Evolutionary conservation across 2,797 vertebrate genomes (phyloP).

Genomic region (Fringilla coelebs): DNA sequence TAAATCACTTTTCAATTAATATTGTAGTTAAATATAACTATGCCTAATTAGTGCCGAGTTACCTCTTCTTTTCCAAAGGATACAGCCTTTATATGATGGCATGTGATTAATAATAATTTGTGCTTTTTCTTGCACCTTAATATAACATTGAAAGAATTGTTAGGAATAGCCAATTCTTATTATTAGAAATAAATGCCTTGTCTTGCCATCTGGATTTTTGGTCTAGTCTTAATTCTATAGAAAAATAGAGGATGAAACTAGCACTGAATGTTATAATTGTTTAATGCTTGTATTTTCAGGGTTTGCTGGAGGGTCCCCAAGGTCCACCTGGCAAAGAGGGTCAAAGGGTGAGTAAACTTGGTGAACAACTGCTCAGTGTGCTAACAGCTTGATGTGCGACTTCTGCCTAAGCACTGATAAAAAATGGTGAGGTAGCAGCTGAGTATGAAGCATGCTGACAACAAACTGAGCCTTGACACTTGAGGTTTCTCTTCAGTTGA

Average conservation of each 20-base stretch:
- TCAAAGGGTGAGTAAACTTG: slow-evolving; percentile 90
- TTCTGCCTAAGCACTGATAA: slow-evolving; percentile 46
- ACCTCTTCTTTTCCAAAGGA: not conserved
- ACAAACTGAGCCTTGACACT: slow-evolving; percentile 38
- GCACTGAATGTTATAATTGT: slow-evolving; percentile 15
- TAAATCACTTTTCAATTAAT: not conserved
- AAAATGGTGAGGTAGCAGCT: slow-evolving; percentile 57
- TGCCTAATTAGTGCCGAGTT: not conserved
- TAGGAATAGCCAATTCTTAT: not conserved
- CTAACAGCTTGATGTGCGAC: not conserved
- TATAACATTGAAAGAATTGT: not conserved
- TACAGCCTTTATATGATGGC: not conserved
- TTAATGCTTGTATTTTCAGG: slow-evolving; percentile 73
- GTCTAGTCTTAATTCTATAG: not conserved
- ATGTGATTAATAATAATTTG: not conserved
- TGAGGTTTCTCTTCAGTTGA: slow-evolving; percentile 61
- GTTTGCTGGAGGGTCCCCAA: slow-evolving; percentile 79
- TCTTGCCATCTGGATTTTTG: not conserved
- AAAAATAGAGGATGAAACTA: not conserved
- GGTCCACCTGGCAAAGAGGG: slow-evolving; percentile 90
- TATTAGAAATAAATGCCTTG: not conserved
- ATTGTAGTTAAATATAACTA: not conserved
- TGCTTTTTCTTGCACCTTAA: not conserved
- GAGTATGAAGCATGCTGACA: slow-evolving; percentile 51
- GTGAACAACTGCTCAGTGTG: slow-evolving; percentile 38